Evolutionary conservation across 2,888 invertebrate species (phyloP).

Genomic region (Hemithea aestivaria): DNA sequence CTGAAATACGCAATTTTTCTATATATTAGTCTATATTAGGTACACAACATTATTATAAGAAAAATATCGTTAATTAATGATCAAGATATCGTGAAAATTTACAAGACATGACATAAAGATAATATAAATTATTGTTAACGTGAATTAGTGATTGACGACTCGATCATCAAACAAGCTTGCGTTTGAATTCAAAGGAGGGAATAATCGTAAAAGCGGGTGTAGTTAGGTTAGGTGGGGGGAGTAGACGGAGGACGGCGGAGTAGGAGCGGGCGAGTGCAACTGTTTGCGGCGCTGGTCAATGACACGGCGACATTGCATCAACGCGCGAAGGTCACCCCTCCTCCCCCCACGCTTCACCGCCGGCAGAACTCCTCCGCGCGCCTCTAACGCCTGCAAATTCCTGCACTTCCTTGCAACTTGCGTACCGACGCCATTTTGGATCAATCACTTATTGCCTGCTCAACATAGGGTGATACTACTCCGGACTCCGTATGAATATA

Average conservation of each 20-base stretch:
- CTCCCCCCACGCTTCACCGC: conserved; percentile 43
- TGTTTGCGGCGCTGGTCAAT: conserved; percentile 49
- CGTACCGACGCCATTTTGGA: conserved; percentile 32
- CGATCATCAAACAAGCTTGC: conserved; percentile 18
- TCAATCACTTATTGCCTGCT: conserved; percentile 27
- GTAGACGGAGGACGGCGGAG: conserved; percentile 33
- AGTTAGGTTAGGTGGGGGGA: conserved; percentile 40
- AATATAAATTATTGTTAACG: neutral
- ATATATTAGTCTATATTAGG: no score
- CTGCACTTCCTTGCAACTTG: conserved; percentile 32
- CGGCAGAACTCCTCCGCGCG: conserved; percentile 29
- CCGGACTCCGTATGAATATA: no score
- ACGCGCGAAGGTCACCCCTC: conserved; percentile 34
- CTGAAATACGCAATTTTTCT: no score
- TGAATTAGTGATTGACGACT: conserved; percentile 7
- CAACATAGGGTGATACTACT: no score
- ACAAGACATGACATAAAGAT: no score
- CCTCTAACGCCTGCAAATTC: no score
- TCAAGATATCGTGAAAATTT: no score
- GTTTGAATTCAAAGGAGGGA: conserved; percentile 26
- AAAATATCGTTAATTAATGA: no score
- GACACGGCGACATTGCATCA: conserved; percentile 74
- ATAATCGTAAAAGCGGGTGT: conserved; percentile 32
- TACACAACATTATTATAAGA: no score
- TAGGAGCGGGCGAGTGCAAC: conserved; percentile 33